Percentiles rank a stretch among this genome's conserved stretches.
Conservation (phyloP, 1,140 invertebrate species). For the Cardiocondyla obscurior region DNA sequence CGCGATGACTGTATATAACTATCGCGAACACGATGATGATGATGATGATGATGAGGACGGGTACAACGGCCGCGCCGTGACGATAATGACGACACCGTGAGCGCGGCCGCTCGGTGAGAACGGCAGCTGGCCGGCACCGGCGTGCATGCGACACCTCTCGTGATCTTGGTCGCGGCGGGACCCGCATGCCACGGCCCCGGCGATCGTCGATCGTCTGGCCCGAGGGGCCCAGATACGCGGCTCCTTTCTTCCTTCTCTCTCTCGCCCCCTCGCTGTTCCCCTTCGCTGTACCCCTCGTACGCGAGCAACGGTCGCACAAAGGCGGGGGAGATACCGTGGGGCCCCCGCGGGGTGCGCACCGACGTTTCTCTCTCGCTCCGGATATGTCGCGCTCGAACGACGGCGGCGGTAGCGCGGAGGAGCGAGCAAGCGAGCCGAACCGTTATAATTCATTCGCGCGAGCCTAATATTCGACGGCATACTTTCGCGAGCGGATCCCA, state of each 20-base stretch:
- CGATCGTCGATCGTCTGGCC: conserved; percentile 75
- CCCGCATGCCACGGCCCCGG: conserved; percentile 79
- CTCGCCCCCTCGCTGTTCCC: not conserved
- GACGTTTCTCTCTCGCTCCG: conserved; percentile 51
- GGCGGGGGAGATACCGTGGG: conserved; percentile 16
- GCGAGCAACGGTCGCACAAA: conserved; percentile 24
- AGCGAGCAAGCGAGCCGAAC: conserved; percentile 18
- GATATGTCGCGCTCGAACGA: conserved; percentile 62
- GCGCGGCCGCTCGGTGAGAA: conserved; percentile 71
- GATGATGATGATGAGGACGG: conserved; percentile 2
- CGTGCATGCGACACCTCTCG: conserved; percentile 74
- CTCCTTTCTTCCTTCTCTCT: conserved; percentile 16
- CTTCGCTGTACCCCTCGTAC: not conserved
- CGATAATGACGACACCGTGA: conserved; percentile 61
- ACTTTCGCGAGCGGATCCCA: conserved; percentile 11
- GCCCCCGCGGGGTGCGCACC: conserved; percentile 26
- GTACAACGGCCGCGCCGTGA: conserved; percentile 10
- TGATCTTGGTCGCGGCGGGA: conserved; percentile 76
- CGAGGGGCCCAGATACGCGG: conserved; percentile 63
- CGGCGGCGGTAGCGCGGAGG: conserved; percentile 31
- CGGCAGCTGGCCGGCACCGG: conserved; percentile 76
- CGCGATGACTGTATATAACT: not conserved
- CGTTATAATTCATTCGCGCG: conserved; percentile 53
- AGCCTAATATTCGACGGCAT: conserved; percentile 47
- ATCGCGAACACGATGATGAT: conserved; percentile 15